These are phyloP conservation scores for Vulpes vulpes DNA, from an alignment of 2,113 vertebrate genomes.

Conservation along the genomic window DNA sequence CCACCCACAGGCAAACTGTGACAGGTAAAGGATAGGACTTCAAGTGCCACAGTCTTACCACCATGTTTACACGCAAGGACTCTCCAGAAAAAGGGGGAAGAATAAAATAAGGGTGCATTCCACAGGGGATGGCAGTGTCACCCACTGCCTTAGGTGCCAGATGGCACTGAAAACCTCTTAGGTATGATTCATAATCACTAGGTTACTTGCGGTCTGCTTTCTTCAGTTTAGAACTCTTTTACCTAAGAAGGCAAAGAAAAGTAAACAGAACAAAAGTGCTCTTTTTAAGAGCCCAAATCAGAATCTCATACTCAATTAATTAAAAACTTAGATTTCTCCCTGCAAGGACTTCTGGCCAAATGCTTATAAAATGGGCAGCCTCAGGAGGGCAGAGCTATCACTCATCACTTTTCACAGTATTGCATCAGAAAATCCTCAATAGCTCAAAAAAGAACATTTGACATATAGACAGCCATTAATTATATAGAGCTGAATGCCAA, in stretches of 20 bases:
- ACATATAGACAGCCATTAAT: neutral
- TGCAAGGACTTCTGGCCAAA: neutral
- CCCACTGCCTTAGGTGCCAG: neutral
- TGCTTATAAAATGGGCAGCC: neutral
- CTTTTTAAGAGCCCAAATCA: constrained; percentile 19
- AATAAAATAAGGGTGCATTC: neutral
- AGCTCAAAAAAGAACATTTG: neutral
- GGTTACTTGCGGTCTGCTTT: neutral
- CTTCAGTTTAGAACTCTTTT: neutral
- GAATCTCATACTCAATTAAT: constrained; percentile 23
- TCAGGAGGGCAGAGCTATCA: neutral
- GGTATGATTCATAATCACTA: neutral
- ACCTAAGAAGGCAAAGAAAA: constrained; percentile 26
- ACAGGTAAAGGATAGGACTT: neutral
- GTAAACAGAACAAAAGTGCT: neutral
- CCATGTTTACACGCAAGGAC: neutral
- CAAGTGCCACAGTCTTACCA: neutral
- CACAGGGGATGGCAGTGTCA: neutral
- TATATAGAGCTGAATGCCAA: neutral
- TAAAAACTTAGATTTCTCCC: neutral
- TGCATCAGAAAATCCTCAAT: neutral
- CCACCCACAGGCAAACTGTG: neutral
- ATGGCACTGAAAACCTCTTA: neutral
- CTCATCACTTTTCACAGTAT: neutral
- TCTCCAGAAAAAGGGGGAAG: neutral